phyloP scores from a whole-genome alignment of 2,797 vertebrate genomes.

The Cygnus olor region DNA sequence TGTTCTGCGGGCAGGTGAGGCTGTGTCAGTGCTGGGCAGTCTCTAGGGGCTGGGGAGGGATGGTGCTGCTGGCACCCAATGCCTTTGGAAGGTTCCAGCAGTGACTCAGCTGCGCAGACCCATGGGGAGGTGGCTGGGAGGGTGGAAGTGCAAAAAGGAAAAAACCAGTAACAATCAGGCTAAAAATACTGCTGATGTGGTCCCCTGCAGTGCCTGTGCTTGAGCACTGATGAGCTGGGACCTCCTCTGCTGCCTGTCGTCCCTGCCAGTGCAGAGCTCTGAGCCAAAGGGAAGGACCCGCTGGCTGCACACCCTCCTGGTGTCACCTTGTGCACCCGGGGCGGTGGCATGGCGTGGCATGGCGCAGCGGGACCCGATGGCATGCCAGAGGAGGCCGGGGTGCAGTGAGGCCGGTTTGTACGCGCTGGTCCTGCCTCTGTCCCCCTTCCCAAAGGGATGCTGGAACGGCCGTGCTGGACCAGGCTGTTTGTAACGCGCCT shows the following conservation, averaged over 20 bases:
- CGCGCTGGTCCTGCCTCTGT: accelerated
- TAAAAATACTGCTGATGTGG: slow-evolving; percentile 80
- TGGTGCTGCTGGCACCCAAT: neutral
- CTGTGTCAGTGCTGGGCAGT: neutral
- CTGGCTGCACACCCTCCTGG: neutral
- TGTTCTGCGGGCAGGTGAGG: neutral
- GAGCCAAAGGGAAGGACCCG: neutral
- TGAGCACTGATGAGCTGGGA: slow-evolving; percentile 61
- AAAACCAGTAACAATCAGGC: slow-evolving; percentile 49
- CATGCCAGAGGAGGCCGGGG: accelerated
- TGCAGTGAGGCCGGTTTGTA: accelerated
- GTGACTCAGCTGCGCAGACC: slow-evolving; percentile 78
- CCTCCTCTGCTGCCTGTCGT: neutral
- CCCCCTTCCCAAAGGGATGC: accelerated
- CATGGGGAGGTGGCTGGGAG: slow-evolving; percentile 69
- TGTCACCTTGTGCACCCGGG: slow-evolving; percentile 47
- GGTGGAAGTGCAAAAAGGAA: slow-evolving; percentile 69
- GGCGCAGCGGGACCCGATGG: neutral
- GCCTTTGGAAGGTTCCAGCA: slow-evolving; percentile 66
- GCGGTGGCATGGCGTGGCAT: accelerated
- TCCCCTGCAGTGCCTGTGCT: slow-evolving; percentile 62
- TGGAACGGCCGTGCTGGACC: neutral
- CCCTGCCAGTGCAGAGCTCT: accelerated
- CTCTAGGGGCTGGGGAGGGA: neutral
- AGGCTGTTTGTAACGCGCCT: neutral